Evolutionary conservation across 2,888 invertebrate genomes (phyloP).

Genomic region (Leucophenga montana): DNA sequence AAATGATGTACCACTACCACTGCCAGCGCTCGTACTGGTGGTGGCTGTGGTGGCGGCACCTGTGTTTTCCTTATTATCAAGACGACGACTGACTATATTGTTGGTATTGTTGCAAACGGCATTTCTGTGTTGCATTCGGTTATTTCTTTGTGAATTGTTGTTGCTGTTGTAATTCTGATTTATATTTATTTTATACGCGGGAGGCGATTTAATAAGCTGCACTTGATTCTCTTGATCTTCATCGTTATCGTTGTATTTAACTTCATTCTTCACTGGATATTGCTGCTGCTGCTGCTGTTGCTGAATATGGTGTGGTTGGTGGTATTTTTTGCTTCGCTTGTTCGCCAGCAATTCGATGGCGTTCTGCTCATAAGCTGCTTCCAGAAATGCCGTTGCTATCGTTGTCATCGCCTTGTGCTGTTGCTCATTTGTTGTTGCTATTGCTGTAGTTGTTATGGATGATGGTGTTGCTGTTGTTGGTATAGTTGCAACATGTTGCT

Average conservation of each 20-base stretch:
- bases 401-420: conserved; percentile 70
- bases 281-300: conserved; percentile 34
- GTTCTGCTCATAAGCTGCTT: conserved; percentile 57
- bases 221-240: conserved; percentile 68
- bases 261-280: conserved; percentile 26
- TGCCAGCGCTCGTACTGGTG: conserved; percentile 29
- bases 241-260: conserved; percentile 47
- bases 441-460: conserved; percentile 31
- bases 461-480: conserved; percentile 20
- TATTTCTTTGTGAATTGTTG: conserved; percentile 44
- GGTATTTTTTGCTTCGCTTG: conserved; percentile 58
- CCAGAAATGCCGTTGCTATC: conserved; percentile 59
- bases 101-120: conserved; percentile 30
- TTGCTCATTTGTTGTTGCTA: conserved; percentile 42
- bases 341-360: conserved; percentile 60
- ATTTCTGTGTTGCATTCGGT: conserved; percentile 42
- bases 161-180: conserved; percentile 50
- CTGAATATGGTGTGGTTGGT: conserved; percentile 17
- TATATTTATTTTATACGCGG: conserved; percentile 71
- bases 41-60: conserved; percentile 24
- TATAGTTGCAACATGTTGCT: conserved; percentile 39
- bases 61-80: conserved; percentile 40
- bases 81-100: conserved; percentile 32
- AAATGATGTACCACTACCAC: conserved; percentile 55
- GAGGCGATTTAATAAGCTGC: conserved; percentile 74